These are phyloP conservation scores for Acromyrmex echinatior DNA, from an alignment of 1,140 invertebrate species.

Conservation along the genomic window DNA sequence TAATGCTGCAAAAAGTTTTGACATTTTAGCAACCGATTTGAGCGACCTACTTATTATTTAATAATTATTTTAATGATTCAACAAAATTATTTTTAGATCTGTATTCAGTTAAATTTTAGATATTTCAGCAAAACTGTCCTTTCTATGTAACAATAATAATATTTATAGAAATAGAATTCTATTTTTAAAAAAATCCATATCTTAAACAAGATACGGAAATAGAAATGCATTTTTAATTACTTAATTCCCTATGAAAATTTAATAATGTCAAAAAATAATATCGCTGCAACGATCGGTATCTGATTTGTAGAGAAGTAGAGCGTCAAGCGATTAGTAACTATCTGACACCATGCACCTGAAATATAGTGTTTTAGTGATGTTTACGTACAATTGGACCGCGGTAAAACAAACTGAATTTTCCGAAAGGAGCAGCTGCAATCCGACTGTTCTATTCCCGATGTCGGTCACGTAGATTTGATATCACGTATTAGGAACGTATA, in stretches of 20 bases:
- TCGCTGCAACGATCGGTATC: not conserved
- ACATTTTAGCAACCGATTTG: no score
- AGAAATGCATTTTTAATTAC: not conserved
- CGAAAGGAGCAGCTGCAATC: conserved; percentile 53
- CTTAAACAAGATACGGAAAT: not conserved
- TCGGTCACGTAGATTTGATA: conserved; percentile 55
- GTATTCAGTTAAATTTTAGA: no score
- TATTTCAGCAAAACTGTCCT: no score
- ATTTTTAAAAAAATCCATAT: not conserved
- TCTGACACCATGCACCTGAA: not conserved
- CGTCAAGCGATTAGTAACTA: not conserved
- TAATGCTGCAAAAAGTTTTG: no score
- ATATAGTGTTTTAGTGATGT: conserved; percentile 38
- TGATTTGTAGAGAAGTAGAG: not conserved
- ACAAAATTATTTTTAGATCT: no score
- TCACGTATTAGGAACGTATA: conserved; percentile 62
- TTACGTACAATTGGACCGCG: conserved; percentile 15
- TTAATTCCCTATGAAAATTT: not conserved
- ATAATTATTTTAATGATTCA: no score
- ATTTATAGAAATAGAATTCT: not conserved
- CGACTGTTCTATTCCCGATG: conserved; percentile 34
- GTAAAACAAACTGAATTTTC: conserved; percentile 25
- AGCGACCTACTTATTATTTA: no score
- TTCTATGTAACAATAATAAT: not conserved
- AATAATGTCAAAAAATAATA: not conserved